These are phyloP conservation scores for Siderastrea siderea DNA, from an alignment of 92 coral and sea anemone genomes.

Conservation along the genomic window DNA sequence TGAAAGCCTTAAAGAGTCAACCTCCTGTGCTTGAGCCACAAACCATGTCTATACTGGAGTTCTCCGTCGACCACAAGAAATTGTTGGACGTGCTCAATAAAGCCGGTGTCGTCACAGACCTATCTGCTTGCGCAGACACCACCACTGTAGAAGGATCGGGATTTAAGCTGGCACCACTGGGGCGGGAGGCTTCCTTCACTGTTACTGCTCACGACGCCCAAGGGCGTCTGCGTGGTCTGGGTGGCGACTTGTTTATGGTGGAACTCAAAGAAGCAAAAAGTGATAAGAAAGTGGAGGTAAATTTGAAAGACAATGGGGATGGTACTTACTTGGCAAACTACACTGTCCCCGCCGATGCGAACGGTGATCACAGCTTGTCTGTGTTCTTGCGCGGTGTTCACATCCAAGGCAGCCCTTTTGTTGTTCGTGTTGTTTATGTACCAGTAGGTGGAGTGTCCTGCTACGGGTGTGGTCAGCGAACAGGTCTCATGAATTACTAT, in stretches of 20 bases:
- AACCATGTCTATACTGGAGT: neutral
- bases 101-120: neutral
- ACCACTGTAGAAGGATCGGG: neutral
- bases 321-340: slow-evolving; percentile 5
- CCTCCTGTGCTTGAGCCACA: slow-evolving; percentile 8
- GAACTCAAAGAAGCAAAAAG: neutral
- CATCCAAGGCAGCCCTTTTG: slow-evolving; percentile 18
- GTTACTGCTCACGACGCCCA: neutral
- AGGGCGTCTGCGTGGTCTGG: neutral
- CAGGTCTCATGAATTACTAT: neutral
- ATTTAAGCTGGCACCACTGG: neutral
- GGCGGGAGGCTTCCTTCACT: neutral
- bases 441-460: neutral
- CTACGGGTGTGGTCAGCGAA: neutral
- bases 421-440: neutral
- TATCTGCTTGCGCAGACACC: neutral
- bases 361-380: neutral
- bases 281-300: neutral
- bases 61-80: neutral
- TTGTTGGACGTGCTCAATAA: neutral
- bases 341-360: neutral
- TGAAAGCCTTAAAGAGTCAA: neutral
- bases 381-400: slow-evolving; percentile 1
- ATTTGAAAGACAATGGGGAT: neutral
- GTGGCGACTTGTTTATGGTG: neutral